Evolutionary conservation across 2,888 invertebrate genomes (phyloP).

Genomic region (Tachina grossa): DNA sequence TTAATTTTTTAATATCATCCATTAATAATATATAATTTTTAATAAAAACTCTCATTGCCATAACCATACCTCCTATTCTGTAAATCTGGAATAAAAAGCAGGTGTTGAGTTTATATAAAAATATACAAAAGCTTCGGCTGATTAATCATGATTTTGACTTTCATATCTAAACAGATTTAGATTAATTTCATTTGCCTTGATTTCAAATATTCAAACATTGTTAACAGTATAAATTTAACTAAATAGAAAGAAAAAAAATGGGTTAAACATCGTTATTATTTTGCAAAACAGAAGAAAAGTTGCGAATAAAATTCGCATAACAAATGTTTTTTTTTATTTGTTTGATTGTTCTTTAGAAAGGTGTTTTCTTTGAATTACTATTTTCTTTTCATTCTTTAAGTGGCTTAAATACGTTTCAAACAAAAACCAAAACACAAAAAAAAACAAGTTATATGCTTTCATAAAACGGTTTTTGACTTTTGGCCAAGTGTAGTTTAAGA

Average conservation of each 20-base stretch:
- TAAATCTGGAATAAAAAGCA: not conserved
- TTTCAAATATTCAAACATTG: not conserved
- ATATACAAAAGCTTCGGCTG: not conserved
- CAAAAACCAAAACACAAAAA: not conserved
- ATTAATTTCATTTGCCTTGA: constrained; percentile 36
- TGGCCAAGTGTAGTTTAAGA: not conserved
- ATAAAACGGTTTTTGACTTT: constrained; percentile 42
- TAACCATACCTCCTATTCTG: not conserved
- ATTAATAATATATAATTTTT: not conserved
- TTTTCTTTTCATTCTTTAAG: constrained; percentile 13
- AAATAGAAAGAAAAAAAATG: not conserved
- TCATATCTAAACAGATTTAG: constrained; percentile 33
- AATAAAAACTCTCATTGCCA: not conserved
- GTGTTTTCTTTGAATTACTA: constrained; percentile 31
- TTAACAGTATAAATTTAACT: constrained; percentile 2
- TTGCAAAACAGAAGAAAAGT: constrained; percentile 14
- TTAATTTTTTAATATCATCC: not conserved
- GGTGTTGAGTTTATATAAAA: constrained; percentile 17
- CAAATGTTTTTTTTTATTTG: not conserved
- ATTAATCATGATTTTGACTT: constrained; percentile 20
- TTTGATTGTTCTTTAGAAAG: constrained; percentile 43
- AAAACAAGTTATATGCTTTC: constrained; percentile 21
- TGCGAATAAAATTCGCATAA: constrained; percentile 24
- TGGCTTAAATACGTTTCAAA: not conserved
- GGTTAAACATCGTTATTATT: constrained; percentile 18